Evolutionary conservation across 1,140 invertebrate genomes (phyloP), one percentile per base, ranked within the genome.

Genomic region (Meloidogyne exigua): DNA sequence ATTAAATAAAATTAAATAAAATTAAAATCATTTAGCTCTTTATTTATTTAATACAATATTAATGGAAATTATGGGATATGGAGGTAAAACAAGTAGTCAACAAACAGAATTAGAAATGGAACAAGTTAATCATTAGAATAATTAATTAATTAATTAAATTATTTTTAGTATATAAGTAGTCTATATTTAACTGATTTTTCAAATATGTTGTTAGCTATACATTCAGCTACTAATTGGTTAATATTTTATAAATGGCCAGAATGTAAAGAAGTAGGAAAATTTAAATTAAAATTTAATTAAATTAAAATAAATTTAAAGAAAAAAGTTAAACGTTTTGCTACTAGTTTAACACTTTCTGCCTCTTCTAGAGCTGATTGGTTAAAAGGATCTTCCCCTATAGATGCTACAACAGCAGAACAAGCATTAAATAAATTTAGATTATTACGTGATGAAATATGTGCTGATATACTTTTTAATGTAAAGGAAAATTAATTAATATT

Each of bases 111-210:
- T 84, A 18, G 82, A 82, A 69, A 84, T 82, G 72, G 75, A 85
- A 42, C 77, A 84, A 64, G 71, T 72, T 64, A 64, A 9, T 25
- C 21, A 2, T 12, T n/a, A n/a, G n/a, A n/a, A n/a, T 12, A 44
- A 44, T 69, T 69, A 69, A 72, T 28, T 72, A 44, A 23, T 57
- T 72, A n/a, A n/a, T 15, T 32, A 36, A 39, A n/a, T 25, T 62
- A 39, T 67, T 67, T 39, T 13, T 10, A 72, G 74, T 75, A 75
- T 63, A 80, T 87, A 4, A 78, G 82, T 13, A 83, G 84, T 11
- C 76, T 87, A 23, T 87, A 87, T 64, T 70, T 86, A 18, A 87
- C 85, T 42, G 85, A 86, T 68, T 81, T 87, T 57, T 87, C 85
- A 21, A 86, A 86, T 72, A 72, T 81, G 63, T 68, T 83, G 11